Evolutionary conservation across 2,113 vertebrate species (phyloP), one percentile per base, ranked within the genome.

Genomic region (Chaenogobius annularis): DNA sequence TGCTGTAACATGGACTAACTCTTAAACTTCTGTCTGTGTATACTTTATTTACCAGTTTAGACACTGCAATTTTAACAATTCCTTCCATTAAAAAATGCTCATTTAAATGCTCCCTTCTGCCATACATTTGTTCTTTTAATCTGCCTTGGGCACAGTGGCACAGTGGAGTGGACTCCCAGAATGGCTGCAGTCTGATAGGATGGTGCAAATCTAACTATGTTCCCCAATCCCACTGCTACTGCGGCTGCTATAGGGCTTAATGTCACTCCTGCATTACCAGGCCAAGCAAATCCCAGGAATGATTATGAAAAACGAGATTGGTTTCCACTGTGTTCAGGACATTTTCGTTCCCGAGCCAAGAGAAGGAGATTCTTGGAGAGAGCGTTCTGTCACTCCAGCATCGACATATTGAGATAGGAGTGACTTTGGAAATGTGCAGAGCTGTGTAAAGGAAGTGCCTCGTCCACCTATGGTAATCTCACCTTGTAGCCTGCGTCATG

Each of bases 251-350:
- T 80, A 72, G 69, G 85, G 82, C 80, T 90, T 91, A 92, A 90
- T 87, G 89, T 92, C 90, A 90, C 75, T 87, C 74, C 66, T 82
- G 77, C 90, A 88, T 88, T 86, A 75, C 84, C 79, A 87, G 79
- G 82, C 76, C 70, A 56, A 74, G 79, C 87, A 88, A 90, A 87
- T 89, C 88, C 82, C 77, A 79, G 86, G 78, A 81, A 88, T 89
- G 83, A 91, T 91, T 88, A 85, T 87, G 70, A 87, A 89, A 88
- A 84, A 83, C 43, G 44, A 91, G 87, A 91, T 89, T 91, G 88
- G 82, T 88, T 92, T 91, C 85, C 85, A 87, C 84, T 80, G 73
- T 88, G 82, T 89, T 87, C 88, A 88, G 85, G 85, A 87, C 84
- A 89, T 88, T 91, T 87, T 80, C 85, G 80, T 81, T 90, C 81